These are phyloP conservation scores for Lepus timidus DNA, from an alignment of 2,113 vertebrate genomes.

Conservation along the genomic window DNA sequence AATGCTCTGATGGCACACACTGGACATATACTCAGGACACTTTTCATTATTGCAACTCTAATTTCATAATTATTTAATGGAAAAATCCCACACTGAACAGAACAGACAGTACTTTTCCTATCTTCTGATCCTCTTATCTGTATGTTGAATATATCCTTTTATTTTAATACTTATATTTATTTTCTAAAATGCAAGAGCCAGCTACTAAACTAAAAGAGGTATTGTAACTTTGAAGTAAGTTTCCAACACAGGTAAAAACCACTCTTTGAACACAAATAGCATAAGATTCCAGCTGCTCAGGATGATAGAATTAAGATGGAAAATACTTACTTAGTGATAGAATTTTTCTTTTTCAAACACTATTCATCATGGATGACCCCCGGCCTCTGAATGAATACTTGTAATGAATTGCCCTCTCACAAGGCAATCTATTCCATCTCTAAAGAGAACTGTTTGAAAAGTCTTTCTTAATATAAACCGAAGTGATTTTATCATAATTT, in stretches of 20 bases:
- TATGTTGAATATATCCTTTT: neutral
- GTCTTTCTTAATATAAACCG: conserved; percentile 12
- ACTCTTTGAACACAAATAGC: neutral
- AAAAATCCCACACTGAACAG: neutral
- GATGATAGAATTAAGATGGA: conserved; percentile 1
- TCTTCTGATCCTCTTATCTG: conserved; percentile 4
- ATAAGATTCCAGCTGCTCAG: neutral
- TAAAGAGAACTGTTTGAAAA: neutral
- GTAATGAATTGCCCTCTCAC: neutral
- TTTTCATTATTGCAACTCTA: neutral
- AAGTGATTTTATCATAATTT: neutral
- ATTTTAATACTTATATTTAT: conserved; percentile 1
- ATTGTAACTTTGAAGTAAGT: neutral
- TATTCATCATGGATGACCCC: neutral
- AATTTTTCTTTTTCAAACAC: neutral
- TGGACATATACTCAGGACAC: neutral
- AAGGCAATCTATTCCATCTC: neutral
- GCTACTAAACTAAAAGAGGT: neutral
- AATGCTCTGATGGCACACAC: neutral
- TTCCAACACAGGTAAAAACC: neutral
- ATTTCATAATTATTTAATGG: neutral
- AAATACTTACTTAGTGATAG: conserved; percentile 29
- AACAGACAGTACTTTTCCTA: neutral
- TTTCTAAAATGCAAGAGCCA: neutral
- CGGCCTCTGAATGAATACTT: neutral